Percentiles rank a stretch among this genome's conserved stretches.
Conservation (phyloP, 2,797 vertebrate genomes). For the Falco peregrinus region DNA sequence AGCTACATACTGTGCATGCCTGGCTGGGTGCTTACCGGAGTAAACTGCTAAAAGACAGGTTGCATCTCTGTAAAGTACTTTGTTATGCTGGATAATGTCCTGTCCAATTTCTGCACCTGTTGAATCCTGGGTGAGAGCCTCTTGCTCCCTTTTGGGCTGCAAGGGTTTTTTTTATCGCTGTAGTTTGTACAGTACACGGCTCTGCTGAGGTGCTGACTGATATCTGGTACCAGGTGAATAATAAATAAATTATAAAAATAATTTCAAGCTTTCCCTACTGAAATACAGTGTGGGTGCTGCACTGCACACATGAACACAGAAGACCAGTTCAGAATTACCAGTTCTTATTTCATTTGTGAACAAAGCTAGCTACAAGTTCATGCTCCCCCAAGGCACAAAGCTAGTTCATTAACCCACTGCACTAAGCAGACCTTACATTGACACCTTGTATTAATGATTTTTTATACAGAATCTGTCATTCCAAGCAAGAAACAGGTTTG, state of each 20-base stretch:
- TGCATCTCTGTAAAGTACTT: not conserved
- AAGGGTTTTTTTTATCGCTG: not conserved
- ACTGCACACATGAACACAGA: not conserved
- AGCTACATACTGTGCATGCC: not conserved
- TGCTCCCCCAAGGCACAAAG: not conserved
- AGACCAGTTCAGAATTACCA: not conserved
- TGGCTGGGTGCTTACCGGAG: accelerated
- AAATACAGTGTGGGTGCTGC: not conserved
- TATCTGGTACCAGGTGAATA: not conserved
- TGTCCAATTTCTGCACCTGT: not conserved
- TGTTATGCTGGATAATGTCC: not conserved
- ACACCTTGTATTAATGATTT: not conserved
- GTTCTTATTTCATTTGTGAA: not conserved
- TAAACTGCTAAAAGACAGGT: not conserved
- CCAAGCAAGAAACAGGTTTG: not conserved
- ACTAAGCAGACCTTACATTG: not conserved
- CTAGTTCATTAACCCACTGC: not conserved
- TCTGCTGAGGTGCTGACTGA: not conserved
- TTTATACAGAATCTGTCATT: constrained; percentile 7
- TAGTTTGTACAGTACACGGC: not conserved
- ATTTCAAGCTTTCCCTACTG: not conserved
- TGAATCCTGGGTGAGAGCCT: not conserved
- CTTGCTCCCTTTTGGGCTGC: not conserved
- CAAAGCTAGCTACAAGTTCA: constrained; percentile 1
- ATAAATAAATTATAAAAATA: not conserved